phyloP scores from a whole-genome alignment of 2,888 invertebrate species.

The Stenodera caucasica region DNA sequence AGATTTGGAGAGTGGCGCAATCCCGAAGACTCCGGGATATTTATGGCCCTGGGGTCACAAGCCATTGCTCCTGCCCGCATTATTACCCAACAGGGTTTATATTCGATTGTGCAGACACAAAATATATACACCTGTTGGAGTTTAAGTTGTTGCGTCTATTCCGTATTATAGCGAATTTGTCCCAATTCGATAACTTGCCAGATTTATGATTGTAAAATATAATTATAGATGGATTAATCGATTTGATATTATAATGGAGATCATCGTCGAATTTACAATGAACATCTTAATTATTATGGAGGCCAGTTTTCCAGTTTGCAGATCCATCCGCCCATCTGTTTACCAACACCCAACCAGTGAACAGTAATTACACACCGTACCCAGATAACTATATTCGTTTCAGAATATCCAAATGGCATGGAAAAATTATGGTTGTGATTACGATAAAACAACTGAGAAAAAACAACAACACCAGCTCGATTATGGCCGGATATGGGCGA shows the following conservation, averaged over 20 bases:
- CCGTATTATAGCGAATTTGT: neutral
- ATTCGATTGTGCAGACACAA: slow-evolving; percentile 54
- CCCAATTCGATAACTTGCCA: neutral
- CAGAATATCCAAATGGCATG: slow-evolving; percentile 29
- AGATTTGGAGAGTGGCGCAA: slow-evolving; percentile 39
- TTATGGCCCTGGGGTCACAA: slow-evolving; percentile 57
- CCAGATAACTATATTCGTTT: slow-evolving; percentile 27
- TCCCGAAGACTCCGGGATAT: slow-evolving; percentile 54
- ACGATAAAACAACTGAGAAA: slow-evolving; percentile 18
- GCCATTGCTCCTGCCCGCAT: slow-evolving; percentile 57
- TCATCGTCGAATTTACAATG: slow-evolving; percentile 43
- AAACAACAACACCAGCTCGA: neutral
- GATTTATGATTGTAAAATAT: neutral
- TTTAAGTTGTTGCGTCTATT: slow-evolving; percentile 43
- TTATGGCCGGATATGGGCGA: slow-evolving; percentile 11
- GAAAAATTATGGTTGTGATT: slow-evolving; percentile 34
- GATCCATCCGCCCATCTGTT: slow-evolving; percentile 50
- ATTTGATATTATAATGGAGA: too few relatives aligned
- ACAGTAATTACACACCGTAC: slow-evolving; percentile 31
- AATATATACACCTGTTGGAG: slow-evolving; percentile 58
- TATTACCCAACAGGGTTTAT: slow-evolving; percentile 56
- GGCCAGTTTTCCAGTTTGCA: slow-evolving; percentile 40
- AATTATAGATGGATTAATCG: too few relatives aligned
- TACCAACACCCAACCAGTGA: slow-evolving; percentile 44
- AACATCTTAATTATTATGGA: slow-evolving; percentile 53